Conservation (phyloP, 2,888 invertebrate species). For the Hydriomena furcata region DNA sequence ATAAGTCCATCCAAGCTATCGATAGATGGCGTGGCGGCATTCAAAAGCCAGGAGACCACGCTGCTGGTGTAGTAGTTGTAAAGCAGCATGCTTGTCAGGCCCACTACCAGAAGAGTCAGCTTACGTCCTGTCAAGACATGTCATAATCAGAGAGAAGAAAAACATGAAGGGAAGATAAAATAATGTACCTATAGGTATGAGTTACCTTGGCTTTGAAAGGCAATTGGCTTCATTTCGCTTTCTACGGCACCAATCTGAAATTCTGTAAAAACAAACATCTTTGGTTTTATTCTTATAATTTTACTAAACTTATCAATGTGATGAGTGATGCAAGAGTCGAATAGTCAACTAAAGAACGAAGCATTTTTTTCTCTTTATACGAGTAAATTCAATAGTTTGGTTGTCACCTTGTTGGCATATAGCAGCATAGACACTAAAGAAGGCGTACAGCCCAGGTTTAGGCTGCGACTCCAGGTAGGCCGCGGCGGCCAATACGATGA, state of each 20-base stretch:
- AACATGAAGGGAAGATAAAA: neutral
- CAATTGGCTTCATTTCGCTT: constrained; percentile 39
- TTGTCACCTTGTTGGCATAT: constrained; percentile 69
- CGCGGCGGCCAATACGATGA: constrained; percentile 57
- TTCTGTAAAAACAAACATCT: constrained; percentile 44
- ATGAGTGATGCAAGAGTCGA: too few relatives aligned
- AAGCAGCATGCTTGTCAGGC: constrained; percentile 72
- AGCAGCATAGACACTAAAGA: constrained; percentile 69
- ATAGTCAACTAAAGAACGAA: too few relatives aligned
- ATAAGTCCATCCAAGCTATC: constrained; percentile 74
- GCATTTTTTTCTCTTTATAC: too few relatives aligned
- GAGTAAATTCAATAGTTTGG: too few relatives aligned
- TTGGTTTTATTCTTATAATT: neutral
- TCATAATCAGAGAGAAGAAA: too few relatives aligned
- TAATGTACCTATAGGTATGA: neutral
- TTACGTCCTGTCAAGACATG: constrained; percentile 53
- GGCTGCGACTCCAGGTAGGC: constrained; percentile 58
- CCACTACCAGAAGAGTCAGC: constrained; percentile 59
- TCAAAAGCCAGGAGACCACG: constrained; percentile 83
- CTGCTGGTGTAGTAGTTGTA: constrained; percentile 85
- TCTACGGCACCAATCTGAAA: constrained; percentile 66
- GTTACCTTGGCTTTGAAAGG: constrained; percentile 62
- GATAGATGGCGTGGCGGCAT: constrained; percentile 71
- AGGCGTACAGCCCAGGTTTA: constrained; percentile 52
- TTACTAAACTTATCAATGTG: too few relatives aligned